Evolutionary conservation across 1,140 invertebrate genomes (phyloP), one percentile per base, ranked within the genome.

Genomic region (Atopsyche davidsoni): DNA sequence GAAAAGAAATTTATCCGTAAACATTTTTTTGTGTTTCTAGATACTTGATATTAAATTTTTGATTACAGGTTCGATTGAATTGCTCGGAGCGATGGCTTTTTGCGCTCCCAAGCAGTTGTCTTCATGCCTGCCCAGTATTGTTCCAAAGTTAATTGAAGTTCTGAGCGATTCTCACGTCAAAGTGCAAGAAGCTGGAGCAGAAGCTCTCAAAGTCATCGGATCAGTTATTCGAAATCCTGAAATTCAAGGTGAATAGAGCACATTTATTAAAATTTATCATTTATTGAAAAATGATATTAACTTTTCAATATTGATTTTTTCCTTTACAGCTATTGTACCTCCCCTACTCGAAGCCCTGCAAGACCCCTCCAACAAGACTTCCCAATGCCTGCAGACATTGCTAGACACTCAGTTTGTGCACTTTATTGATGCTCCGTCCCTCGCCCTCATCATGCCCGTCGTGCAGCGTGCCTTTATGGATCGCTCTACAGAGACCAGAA

Each of bases 381-480:
- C 89, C 1, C 79, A 78, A 4, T 96, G 92, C 70, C 72, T 98
- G 2, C 89, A 95, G 64, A 93, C 88, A 2, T 75, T 99, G 18
- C 69, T 99, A 11, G 91, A 98, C 64, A 99, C 95, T 0, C 92
- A 98, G 68, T 99, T 99, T 73, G 93, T 99, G 32, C 96, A 99
- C 73, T 97, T 98, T 66, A 98, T 99, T 59, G 97, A 99, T 72
- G 92, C 97, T 3, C 95, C 96, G 1, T 99, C 96, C 0, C 76
- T 99, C 3, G 96, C 97, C 49, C 75, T 99, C 11, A 98, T 99
- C 55, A 99, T 99, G 96, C 96, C 96, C 1, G 95, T 99, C 0
- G 92, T 99, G 14, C 89, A 97, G 68, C 73, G 96, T 58, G 96
- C 96, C 4, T 98, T 99, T 68, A 86, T 94, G 72, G 95, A 98